These are phyloP conservation scores for Euplagia quadripunctaria DNA, from an alignment of 2,888 invertebrate species.

Conservation along the genomic window DNA sequence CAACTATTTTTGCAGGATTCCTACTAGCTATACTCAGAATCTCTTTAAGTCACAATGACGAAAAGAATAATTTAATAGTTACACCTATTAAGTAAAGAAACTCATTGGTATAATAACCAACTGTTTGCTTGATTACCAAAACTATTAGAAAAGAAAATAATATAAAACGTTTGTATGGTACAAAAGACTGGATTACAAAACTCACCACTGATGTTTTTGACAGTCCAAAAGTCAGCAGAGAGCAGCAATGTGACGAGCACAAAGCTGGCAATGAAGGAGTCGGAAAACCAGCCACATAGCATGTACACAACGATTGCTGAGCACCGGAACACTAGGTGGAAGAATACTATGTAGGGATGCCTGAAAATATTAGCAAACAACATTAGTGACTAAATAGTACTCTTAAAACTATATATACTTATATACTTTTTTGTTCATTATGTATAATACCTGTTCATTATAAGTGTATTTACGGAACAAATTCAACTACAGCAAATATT, in stretches of 20 bases:
- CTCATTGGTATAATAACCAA: not conserved
- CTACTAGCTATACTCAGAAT: too few species aligned
- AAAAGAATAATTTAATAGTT: too few species aligned
- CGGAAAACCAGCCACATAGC: constrained; percentile 95
- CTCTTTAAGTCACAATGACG: too few species aligned
- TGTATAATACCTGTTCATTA: too few species aligned
- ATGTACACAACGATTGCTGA: constrained; percentile 95
- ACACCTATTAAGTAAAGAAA: not conserved
- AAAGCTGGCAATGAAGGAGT: constrained; percentile 98
- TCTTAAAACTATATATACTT: not conserved
- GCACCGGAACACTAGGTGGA: constrained; percentile 95
- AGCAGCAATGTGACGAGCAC: constrained; percentile 95
- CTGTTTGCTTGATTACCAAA: not conserved
- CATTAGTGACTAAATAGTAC: not conserved
- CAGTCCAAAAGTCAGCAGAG: constrained; percentile 99
- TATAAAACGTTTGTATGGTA: not conserved
- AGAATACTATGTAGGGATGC: constrained; percentile 97
- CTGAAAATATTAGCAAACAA: constrained; percentile 83
- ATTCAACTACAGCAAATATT: too few species aligned
- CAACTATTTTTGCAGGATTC: too few species aligned
- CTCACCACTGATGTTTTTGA: constrained; percentile 96
- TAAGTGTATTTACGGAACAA: too few species aligned
- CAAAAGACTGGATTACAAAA: not conserved
- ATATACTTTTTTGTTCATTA: too few species aligned
- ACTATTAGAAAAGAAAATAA: not conserved